A percentile compares a stretch with the other conserved stretches of the same genome.
These are phyloP conservation scores for Spilarctia lutea DNA, from an alignment of 2,888 invertebrate species.

Conservation along the genomic window DNA sequence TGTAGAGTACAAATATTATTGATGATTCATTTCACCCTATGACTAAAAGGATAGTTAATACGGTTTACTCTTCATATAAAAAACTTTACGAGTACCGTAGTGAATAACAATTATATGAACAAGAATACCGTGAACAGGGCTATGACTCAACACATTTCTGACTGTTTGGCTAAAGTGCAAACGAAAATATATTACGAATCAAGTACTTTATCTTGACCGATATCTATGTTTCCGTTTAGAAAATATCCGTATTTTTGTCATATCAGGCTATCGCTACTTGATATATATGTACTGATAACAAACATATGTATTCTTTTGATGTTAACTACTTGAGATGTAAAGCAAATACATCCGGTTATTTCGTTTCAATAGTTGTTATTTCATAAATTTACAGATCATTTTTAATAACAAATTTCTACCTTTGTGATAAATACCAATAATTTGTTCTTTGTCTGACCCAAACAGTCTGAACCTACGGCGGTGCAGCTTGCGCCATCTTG, in stretches of 20 bases:
- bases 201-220: slow-evolving; percentile 11
- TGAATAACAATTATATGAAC: slow-evolving; percentile 33
- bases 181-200: slow-evolving; percentile 9
- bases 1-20: neutral
- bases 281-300: neutral
- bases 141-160: slow-evolving; percentile 34
- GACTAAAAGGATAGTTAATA: slow-evolving; percentile 11
- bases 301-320: neutral
- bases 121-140: slow-evolving; percentile 32
- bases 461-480: no score
- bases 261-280: neutral
- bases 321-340: neutral
- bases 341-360: neutral
- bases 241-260: neutral
- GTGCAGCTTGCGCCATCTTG: no score
- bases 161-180: slow-evolving; percentile 13
- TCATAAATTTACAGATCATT: neutral
- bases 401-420: neutral
- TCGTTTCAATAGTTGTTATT: neutral
- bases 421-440: no score
- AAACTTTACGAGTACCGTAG: slow-evolving; percentile 24
- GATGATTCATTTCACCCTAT: slow-evolving; percentile 11
- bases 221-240: slow-evolving; percentile 15
- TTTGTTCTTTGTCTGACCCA: no score
- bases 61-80: slow-evolving; percentile 30